Base-by-base conservation (phyloP, 2,797 vertebrate genomes). In the Chloroceryle amazona region DNA sequence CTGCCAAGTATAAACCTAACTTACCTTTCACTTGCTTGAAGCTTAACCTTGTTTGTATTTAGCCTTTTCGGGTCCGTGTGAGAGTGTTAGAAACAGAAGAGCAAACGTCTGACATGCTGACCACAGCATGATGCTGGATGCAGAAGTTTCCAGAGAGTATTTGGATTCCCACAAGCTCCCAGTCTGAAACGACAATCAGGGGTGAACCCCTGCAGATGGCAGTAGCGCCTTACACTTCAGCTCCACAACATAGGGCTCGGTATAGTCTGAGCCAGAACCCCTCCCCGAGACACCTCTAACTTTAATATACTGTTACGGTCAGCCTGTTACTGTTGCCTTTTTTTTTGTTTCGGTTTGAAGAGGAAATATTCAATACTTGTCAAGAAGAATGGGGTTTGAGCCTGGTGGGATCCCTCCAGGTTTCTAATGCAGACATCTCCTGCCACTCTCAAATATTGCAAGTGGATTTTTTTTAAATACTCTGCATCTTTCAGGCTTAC, bases 121-220 rank as follows among this genome's bases (percentile, higher is more conserved):
- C 3, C 3, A 23, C 16, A 3, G 37, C 2, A 21, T 26, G 73
- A 9, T 12, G 15, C 37, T 28, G 21, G 17, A 3, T 2, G 39
- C 7, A 35, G 29, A 66, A 11, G 6, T 28, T 78, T 90, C 17
- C 76, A 58, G 74, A n/a, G 44, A 15, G 1, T 9, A 0, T 21
- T 20, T 42, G 28, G 21, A 12, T 76, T 67, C 41, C 9, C 41
- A 16, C 14, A 79, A 49, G 21, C 26, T 70, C 33, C 1, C 0
- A 5, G 31, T 20, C 66, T 26, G 89, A 89, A 29, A 76, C 26
- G 51, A 11, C 21, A 13, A 13, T 13, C 14, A 33, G 16, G 23
- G 23, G 83, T 51, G 88, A 96, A 37, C 4, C 86, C 98, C 98
- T 98, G 97, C 95, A 98, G 98, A 91, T 97, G 98, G 98, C 98